Percentiles rank a stretch among this genome's conserved stretches.
Conservation (phyloP, 2,113 vertebrate genomes). For the Labeo catla region DNA sequence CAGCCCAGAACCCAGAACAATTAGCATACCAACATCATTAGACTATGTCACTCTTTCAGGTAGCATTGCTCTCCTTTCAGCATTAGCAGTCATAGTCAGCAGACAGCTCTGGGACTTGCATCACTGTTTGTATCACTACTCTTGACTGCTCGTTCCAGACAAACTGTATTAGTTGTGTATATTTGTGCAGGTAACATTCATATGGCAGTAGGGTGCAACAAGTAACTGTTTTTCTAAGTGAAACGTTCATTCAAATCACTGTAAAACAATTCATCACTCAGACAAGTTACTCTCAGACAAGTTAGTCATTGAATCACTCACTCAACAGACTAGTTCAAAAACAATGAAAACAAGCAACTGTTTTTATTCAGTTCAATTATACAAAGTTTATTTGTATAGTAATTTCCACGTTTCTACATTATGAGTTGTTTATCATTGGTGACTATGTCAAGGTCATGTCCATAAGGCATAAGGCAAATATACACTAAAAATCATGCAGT, state of each 20-base stretch:
- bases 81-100: background rate
- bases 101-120: background rate
- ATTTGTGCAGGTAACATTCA: background rate
- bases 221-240: background rate
- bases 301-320: no score
- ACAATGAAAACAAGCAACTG: background rate
- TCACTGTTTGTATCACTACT: background rate
- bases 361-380: no score
- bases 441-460: no score
- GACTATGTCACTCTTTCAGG: slow-evolving; percentile 2
- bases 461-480: no score
- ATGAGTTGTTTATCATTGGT: no score
- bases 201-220: background rate
- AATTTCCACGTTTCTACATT: no score
- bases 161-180: background rate
- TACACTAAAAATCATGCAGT: no score
- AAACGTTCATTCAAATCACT: no score
- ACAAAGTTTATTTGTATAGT: no score
- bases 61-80: background rate
- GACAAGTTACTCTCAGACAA: no score
- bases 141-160: background rate
- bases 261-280: no score
- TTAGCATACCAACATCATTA: slow-evolving; percentile 23
- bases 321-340: no score
- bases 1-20: slow-evolving; percentile 8